phyloP scores from a whole-genome alignment of 2,113 vertebrate species.

The Rostratula benghalensis region DNA sequence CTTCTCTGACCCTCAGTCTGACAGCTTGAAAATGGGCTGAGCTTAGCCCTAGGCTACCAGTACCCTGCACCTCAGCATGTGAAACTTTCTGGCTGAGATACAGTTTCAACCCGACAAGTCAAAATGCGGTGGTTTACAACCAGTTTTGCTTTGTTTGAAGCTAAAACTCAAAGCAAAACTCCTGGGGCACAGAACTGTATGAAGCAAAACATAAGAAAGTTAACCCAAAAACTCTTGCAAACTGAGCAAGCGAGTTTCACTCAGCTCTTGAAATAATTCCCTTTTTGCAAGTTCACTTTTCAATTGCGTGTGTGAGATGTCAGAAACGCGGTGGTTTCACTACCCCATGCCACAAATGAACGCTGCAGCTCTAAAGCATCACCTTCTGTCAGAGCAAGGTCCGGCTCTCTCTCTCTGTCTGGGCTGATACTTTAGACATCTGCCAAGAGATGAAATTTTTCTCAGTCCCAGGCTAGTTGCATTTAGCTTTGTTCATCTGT shows the following conservation, averaged over 20 bases:
- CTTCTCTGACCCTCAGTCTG: neutral
- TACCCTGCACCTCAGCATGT: neutral
- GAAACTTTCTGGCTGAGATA: neutral
- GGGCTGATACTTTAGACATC: neutral
- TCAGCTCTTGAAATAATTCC: neutral
- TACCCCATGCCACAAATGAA: neutral
- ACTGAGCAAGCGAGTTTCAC: constrained; percentile 30
- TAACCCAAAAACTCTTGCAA: neutral
- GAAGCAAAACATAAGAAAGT: constrained; percentile 26
- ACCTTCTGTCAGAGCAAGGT: neutral
- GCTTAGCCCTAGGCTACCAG: neutral
- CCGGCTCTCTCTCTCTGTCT: neutral
- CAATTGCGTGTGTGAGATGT: neutral
- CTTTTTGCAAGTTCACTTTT: constrained; percentile 35
- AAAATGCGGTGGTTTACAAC: neutral
- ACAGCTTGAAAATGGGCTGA: neutral
- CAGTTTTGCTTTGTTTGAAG: constrained; percentile 42
- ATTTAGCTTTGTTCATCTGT: neutral
- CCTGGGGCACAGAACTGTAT: neutral
- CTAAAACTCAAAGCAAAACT: constrained; percentile 56
- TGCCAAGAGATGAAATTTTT: neutral
- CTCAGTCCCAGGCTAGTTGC: neutral
- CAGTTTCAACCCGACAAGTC: neutral
- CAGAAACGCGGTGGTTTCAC: constrained; percentile 20
- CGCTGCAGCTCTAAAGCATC: neutral